phyloP scores from a whole-genome alignment of 64 coral and sea anemone species.

The Exaiptasia diaphana region DNA sequence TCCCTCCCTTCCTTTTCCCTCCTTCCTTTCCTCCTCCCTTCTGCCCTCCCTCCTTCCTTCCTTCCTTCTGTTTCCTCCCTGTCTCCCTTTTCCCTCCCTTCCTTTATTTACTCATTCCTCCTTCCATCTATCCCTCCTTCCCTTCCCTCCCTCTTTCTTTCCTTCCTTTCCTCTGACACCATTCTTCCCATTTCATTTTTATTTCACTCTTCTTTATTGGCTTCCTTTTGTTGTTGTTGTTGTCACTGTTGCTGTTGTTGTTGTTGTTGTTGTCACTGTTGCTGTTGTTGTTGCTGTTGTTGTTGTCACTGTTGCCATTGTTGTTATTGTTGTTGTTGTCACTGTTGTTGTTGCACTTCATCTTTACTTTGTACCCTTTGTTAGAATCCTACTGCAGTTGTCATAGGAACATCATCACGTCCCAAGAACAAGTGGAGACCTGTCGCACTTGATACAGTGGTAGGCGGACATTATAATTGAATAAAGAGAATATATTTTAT shows the following conservation, averaged over 20 bases:
- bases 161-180: neutral
- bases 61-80: too few species aligned
- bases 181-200: neutral
- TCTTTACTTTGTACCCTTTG: neutral
- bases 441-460: conserved; percentile 87
- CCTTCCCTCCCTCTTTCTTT: neutral
- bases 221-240: too few species aligned
- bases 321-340: too few species aligned
- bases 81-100: too few species aligned
- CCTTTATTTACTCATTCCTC: too few species aligned
- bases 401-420: conserved; percentile 64
- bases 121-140: too few species aligned
- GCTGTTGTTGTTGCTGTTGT: too few species aligned
- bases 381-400: conserved; percentile 77
- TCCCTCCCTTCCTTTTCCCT: too few species aligned
- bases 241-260: neutral
- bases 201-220: neutral
- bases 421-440: conserved; percentile 98
- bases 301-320: too few species aligned
- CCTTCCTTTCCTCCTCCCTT: too few species aligned
- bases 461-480: conserved; percentile 4
- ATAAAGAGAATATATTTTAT: neutral
- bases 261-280: neutral
- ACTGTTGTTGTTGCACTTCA: too few species aligned
- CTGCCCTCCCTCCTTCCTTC: too few species aligned